These are phyloP conservation scores for Torymus auratus DNA, from an alignment of 2,888 invertebrate species.

Conservation along the genomic window DNA sequence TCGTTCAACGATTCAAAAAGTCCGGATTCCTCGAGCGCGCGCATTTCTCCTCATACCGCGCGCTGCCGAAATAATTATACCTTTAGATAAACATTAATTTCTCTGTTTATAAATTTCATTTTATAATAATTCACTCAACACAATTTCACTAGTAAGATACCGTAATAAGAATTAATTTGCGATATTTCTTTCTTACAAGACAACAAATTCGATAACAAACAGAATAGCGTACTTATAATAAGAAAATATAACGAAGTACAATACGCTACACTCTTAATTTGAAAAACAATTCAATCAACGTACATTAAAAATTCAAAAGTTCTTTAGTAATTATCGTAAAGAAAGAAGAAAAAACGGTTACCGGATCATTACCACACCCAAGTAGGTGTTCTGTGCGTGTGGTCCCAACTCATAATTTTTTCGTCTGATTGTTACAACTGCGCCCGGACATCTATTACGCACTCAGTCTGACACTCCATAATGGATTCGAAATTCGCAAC, in stretches of 20 bases:
- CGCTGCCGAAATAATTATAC: constrained; percentile 16
- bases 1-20: constrained; percentile 57
- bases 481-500: constrained; percentile 42
- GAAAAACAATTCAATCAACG: too few relatives aligned
- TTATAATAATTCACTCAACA: not conserved
- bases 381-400: constrained; percentile 26
- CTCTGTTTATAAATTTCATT: constrained; percentile 20
- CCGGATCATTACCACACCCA: constrained; percentile 42
- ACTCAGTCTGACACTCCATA: constrained; percentile 47
- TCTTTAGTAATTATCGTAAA: constrained; percentile 11
- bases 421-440: constrained; percentile 38
- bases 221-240: too few relatives aligned
- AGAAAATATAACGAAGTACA: too few relatives aligned
- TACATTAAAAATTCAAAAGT: constrained; percentile 4
- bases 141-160: not conserved
- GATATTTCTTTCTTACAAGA: not conserved
- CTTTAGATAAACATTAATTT: constrained; percentile 43
- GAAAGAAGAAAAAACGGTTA: not conserved
- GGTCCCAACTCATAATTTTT: constrained; percentile 37
- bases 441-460: constrained; percentile 54
- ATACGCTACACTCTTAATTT: too few relatives aligned
- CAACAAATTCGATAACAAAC: not conserved
- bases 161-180: not conserved
- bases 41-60: not conserved
- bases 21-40: constrained; percentile 15